Evolutionary conservation across 2,113 vertebrate genomes (phyloP).

Genomic region (Passer domesticus): DNA sequence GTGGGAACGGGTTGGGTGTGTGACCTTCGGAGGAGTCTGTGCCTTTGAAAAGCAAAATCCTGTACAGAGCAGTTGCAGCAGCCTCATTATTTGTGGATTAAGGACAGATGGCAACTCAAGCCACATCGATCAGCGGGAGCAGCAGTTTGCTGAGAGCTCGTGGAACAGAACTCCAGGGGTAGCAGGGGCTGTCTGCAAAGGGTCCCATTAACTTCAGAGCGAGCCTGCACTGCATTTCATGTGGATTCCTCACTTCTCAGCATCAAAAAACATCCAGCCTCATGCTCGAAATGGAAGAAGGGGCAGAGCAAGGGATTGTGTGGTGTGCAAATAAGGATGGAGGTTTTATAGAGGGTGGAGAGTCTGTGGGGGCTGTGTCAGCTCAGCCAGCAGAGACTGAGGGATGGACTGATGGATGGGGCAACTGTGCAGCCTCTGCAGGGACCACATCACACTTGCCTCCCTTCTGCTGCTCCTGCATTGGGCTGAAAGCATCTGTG

Average conservation of each 20-base stretch:
- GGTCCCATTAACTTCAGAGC: not conserved
- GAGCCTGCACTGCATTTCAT: not conserved
- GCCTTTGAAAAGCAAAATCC: slow-evolving; percentile 7
- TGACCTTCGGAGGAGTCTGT: not conserved
- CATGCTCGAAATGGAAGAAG: not conserved
- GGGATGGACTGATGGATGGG: not conserved
- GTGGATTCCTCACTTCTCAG: fast-evolving
- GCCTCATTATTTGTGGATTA: slow-evolving; percentile 38
- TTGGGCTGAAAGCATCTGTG: not conserved
- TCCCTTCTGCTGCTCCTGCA: not conserved
- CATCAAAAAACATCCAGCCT: not conserved
- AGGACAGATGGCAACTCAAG: slow-evolving; percentile 40
- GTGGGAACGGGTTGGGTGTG: not conserved
- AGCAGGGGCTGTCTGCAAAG: not conserved
- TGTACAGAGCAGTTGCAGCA: not conserved
- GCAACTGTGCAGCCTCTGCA: not conserved
- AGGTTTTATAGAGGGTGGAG: fast-evolving
- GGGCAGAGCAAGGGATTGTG: not conserved
- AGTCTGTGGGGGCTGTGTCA: not conserved
- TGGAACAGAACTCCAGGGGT: not conserved
- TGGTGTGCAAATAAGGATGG: fast-evolving
- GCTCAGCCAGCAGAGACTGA: not conserved
- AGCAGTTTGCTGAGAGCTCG: not conserved
- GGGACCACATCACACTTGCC: not conserved
- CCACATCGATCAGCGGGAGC: not conserved